Evolutionary conservation across 2,888 invertebrate species (phyloP).

Genomic region (Chydorus sphaericus): DNA sequence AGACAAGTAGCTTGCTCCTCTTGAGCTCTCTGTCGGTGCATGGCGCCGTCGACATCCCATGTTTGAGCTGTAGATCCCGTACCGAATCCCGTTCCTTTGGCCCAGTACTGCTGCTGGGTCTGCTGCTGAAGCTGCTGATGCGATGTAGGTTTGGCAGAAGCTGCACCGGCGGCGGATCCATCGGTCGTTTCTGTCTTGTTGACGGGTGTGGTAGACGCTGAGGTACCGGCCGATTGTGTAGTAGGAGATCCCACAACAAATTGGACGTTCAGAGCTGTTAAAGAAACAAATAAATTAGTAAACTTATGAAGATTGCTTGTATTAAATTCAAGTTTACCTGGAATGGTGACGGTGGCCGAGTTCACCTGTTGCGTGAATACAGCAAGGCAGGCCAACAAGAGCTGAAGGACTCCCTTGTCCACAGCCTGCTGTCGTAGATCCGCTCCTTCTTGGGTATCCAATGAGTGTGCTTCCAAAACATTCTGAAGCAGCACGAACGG

Average conservation of each 20-base stretch:
- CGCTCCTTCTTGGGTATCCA: conserved; percentile 59
- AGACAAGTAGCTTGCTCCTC: conserved; percentile 42
- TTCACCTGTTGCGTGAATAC: conserved; percentile 52
- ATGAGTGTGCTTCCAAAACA: conserved; percentile 58
- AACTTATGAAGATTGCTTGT: too few species aligned
- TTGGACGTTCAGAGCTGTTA: neutral
- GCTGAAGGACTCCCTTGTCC: conserved; percentile 67
- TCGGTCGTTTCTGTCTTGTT: neutral
- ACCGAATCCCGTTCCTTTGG: conserved; percentile 92
- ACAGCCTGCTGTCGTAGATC: conserved; percentile 61
- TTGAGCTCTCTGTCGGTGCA: conserved; percentile 72
- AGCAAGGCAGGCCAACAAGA: conserved; percentile 72
- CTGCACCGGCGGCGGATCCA: neutral
- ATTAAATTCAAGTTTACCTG: conserved; percentile 9
- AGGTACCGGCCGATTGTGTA: neutral
- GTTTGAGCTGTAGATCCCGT: conserved; percentile 89
- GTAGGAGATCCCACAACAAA: conserved; percentile 9
- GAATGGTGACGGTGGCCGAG: conserved; percentile 9
- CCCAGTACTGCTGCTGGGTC: conserved; percentile 62
- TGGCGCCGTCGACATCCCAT: conserved; percentile 93
- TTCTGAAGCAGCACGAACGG: conserved; percentile 65
- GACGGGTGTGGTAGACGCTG: neutral
- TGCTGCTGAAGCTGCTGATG: neutral
- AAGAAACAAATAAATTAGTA: neutral
- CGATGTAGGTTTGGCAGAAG: too few species aligned